Evolutionary conservation across 2,888 invertebrate genomes (phyloP), one percentile per base, ranked within the genome.

Genomic region (Pollenia amentaria): DNA sequence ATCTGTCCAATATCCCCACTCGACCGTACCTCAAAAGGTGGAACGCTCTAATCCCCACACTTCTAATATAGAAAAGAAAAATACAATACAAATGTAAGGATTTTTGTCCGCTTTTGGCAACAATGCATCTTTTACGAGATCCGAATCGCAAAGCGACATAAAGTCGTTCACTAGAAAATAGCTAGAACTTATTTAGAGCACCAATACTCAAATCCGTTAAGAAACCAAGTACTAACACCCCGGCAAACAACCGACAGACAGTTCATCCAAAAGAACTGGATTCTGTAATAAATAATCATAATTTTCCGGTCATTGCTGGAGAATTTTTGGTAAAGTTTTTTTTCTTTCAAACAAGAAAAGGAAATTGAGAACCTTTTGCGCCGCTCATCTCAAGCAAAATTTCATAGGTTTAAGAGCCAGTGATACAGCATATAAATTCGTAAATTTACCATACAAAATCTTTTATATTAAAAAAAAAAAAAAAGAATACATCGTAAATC

Each of bases 291-390:
- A 89, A 89, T 89, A 89, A 84, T 91, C 90, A 92, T 91, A 91
- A 92, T 92, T 92, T 91, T 92, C 91, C 91, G 92, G 91, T 90
- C 92, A 90, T 90, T 91, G 91, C 90, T 90, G 88, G 89, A 90
- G 21, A 70, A 65, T 78, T 77, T 48, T 67, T 60, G 75, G 55
- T 69, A 75, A 60, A 78, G 29, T 9, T 46, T n/a, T 29, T 29
- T 53, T 40, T 9, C 53, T 12, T 14, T 42, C 4, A 7, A 10
- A 40, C 10, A 46, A n/a, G 38, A 78, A 73, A 88, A 85, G 83
- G 88, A 88, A 88, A 87, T 79, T 85, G 88, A 87, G 85, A 87
- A 73, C 64, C 64, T 29, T 29, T 29, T 57, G 12, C 10, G 3
- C 53, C n/a, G 51, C 44, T 48, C 53, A 48, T 67, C n/a, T 29